phyloP scores from a whole-genome alignment of 2,797 vertebrate species.

The Peromyscus eremicus region DNA sequence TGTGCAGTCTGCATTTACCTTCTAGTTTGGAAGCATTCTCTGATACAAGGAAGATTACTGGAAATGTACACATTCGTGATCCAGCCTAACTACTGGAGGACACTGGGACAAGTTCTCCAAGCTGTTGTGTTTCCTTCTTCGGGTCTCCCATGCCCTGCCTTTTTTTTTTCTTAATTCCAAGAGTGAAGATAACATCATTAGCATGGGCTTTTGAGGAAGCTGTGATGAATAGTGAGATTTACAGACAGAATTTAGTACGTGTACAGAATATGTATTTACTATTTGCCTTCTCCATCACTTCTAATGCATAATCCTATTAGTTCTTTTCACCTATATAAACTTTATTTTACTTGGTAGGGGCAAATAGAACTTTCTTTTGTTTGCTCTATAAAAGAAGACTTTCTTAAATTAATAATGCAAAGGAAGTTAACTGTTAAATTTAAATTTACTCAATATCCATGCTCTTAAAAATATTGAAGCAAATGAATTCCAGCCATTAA shows the following conservation, averaged over 20 bases:
- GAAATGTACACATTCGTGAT: background rate
- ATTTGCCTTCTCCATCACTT: background rate
- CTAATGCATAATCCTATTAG: background rate
- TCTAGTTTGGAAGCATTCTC: background rate
- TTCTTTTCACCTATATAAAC: conserved; percentile 10
- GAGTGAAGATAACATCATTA: background rate
- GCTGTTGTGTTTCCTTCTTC: background rate
- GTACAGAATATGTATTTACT: background rate
- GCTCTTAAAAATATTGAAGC: conserved; percentile 16
- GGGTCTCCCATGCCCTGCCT: no score
- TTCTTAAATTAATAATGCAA: background rate
- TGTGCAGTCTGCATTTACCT: conserved; percentile 11
- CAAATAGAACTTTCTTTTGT: background rate
- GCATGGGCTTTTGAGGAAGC: background rate
- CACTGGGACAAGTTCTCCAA: background rate
- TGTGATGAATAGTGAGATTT: background rate
- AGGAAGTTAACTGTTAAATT: conserved; percentile 39
- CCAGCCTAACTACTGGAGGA: background rate
- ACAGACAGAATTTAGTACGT: background rate
- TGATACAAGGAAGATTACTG: background rate
- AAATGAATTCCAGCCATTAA: conserved; percentile 46
- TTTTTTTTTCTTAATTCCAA: background rate
- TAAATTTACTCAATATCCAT: conserved; percentile 10
- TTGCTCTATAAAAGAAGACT: background rate
- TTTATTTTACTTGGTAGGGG: conserved; percentile 26